These are phyloP conservation scores for Trachelus tabidus DNA, from an alignment of 2,888 invertebrate genomes.

Conservation along the genomic window DNA sequence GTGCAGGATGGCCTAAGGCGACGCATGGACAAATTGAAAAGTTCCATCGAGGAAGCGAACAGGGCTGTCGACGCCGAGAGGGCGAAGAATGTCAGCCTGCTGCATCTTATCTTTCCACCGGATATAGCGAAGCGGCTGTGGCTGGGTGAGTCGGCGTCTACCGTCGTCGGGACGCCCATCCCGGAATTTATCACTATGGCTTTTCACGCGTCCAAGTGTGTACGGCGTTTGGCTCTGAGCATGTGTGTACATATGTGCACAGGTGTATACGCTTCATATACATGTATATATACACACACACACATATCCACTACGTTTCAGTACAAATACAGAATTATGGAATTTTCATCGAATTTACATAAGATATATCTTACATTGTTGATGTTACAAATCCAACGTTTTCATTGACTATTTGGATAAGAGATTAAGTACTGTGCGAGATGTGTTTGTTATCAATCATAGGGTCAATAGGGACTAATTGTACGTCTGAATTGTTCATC, in stretches of 20 bases:
- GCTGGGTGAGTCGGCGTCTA: constrained; percentile 76
- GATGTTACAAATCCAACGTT: background rate
- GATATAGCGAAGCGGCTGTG: constrained; percentile 94
- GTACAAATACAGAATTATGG: background rate
- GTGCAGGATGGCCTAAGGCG: constrained; percentile 85
- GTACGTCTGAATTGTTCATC: background rate
- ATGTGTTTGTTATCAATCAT: background rate
- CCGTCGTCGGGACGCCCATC: background rate
- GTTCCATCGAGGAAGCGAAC: constrained; percentile 93
- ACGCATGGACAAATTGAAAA: constrained; percentile 94
- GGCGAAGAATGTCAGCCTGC: constrained; percentile 92
- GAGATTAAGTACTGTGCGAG: background rate
- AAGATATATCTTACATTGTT: background rate
- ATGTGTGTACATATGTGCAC: background rate
- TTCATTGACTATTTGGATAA: background rate
- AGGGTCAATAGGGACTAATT: background rate
- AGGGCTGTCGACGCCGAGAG: constrained; percentile 92
- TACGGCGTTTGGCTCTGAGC: background rate
- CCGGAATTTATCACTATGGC: background rate
- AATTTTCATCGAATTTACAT: background rate
- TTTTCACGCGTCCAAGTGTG: background rate
- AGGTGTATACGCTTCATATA: too few species aligned
- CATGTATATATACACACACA: too few species aligned
- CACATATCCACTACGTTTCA: background rate
- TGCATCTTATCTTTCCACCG: constrained; percentile 94